A percentile compares a stretch with the other conserved stretches of the same genome.
Conservation (phyloP, 2,113 vertebrate genomes). For the Podarcis cretensis region DNA sequence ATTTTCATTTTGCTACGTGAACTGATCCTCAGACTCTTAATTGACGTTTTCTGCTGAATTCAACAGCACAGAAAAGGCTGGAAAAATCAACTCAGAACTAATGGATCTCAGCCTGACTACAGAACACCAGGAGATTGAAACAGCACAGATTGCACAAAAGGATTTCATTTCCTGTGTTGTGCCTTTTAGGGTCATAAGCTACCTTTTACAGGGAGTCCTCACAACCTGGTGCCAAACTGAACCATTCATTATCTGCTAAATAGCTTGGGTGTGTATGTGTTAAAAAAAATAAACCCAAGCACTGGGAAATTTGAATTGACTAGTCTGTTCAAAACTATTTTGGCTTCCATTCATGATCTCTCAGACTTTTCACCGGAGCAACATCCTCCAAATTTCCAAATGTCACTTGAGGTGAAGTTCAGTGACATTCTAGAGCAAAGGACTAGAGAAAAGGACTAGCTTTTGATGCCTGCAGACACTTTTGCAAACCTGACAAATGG, state of each 20-base stretch:
- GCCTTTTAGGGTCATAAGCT: neutral
- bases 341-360: neutral
- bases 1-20: neutral
- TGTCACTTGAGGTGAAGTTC: neutral
- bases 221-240: neutral
- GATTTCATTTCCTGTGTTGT: neutral
- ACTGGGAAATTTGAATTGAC: neutral
- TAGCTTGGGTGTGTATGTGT: neutral
- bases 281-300: neutral
- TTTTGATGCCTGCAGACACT: too few species aligned
- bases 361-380: neutral
- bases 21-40: neutral
- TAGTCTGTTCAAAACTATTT: neutral
- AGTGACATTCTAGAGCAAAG: neutral
- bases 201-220: neutral
- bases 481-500: too few species aligned
- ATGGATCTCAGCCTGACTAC: neutral
- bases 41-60: neutral
- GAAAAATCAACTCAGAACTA: neutral
- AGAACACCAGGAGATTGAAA: neutral
- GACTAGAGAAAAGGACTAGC: too few species aligned
- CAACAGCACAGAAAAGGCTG: neutral
- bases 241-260: neutral
- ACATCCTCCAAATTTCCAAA: neutral
- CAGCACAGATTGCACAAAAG: neutral